Evolutionary conservation across 1,140 invertebrate genomes (phyloP).

Genomic region (Caerostris extrusa): DNA sequence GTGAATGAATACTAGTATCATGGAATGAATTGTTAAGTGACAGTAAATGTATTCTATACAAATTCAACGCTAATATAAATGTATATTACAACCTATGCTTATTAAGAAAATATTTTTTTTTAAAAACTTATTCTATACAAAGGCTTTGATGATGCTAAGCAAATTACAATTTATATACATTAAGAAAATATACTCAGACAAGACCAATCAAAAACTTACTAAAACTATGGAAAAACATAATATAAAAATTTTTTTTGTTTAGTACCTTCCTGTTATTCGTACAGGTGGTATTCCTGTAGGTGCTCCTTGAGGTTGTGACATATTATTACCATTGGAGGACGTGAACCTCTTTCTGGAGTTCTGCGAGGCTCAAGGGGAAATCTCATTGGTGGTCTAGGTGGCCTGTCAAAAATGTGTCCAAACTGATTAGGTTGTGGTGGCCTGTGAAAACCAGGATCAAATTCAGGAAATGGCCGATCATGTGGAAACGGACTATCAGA

Average conservation of each 20-base stretch:
- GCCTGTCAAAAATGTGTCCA: slow-evolving; percentile 49
- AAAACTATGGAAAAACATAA: slow-evolving; percentile 12
- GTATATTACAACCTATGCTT: no score
- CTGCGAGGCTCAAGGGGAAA: slow-evolving; percentile 37
- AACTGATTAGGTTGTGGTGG: slow-evolving; percentile 49
- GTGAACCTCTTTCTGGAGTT: slow-evolving; percentile 2
- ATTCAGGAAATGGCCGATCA: slow-evolving; percentile 38
- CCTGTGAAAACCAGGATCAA: slow-evolving; percentile 37
- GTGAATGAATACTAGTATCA: no score
- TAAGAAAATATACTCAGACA: background rate
- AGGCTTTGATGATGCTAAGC: no score
- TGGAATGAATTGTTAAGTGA: no score
- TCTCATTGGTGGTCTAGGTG: background rate
- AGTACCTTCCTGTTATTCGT: slow-evolving; percentile 76
- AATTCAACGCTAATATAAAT: no score
- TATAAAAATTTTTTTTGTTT: slow-evolving; percentile 19
- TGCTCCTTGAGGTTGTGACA: slow-evolving; percentile 38
- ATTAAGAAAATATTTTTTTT: no score
- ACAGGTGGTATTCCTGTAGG: slow-evolving; percentile 74
- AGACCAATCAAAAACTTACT: background rate
- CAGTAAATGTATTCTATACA: no score
- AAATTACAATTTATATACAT: background rate
- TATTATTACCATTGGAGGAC: slow-evolving; percentile 45
- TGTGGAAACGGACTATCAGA: slow-evolving; percentile 9
- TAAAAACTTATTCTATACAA: no score